A percentile compares a stretch with the other conserved stretches of the same genome.
Evolutionary conservation across 2,113 vertebrate genomes (phyloP).

Genomic region (Serilophus lunatus): DNA sequence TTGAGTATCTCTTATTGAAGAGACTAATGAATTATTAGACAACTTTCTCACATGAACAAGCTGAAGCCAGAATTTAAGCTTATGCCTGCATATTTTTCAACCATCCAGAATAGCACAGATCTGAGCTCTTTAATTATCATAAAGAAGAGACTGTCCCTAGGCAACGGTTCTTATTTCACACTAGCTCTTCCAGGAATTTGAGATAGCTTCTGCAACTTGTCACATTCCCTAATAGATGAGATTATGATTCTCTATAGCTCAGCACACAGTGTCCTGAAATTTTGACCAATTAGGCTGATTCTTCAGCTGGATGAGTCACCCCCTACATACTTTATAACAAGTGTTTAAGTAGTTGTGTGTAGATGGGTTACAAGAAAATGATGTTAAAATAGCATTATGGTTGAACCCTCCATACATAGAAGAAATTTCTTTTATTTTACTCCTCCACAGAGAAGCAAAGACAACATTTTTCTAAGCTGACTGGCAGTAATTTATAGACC

Average conservation of each 20-base stretch:
- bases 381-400: slow-evolving; percentile 27
- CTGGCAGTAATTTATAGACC: neutral
- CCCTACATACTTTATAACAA: slow-evolving; percentile 31
- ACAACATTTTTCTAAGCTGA: slow-evolving; percentile 21
- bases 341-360: slow-evolving; percentile 10
- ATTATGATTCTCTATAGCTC: slow-evolving; percentile 52
- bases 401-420: slow-evolving; percentile 4
- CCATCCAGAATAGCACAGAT: slow-evolving; percentile 38
- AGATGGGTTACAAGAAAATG: slow-evolving; percentile 39
- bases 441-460: slow-evolving; percentile 7
- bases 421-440: slow-evolving; percentile 15
- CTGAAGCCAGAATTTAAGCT: slow-evolving; percentile 29
- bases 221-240: slow-evolving; percentile 59
- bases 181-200: slow-evolving; percentile 60
- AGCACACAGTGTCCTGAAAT: slow-evolving; percentile 53
- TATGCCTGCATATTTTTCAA: slow-evolving; percentile 48
- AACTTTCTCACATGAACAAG: slow-evolving; percentile 8
- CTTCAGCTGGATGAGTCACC: slow-evolving; percentile 56
- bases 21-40: slow-evolving; percentile 51
- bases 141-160: slow-evolving; percentile 57
- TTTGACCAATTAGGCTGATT: slow-evolving; percentile 63
- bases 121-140: slow-evolving; percentile 54
- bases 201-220: slow-evolving; percentile 51
- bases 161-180: slow-evolving; percentile 42
- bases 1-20: slow-evolving; percentile 43